Evolutionary conservation across 2,888 invertebrate species (phyloP).

Genomic region (Lasioglossum vierecki): DNA sequence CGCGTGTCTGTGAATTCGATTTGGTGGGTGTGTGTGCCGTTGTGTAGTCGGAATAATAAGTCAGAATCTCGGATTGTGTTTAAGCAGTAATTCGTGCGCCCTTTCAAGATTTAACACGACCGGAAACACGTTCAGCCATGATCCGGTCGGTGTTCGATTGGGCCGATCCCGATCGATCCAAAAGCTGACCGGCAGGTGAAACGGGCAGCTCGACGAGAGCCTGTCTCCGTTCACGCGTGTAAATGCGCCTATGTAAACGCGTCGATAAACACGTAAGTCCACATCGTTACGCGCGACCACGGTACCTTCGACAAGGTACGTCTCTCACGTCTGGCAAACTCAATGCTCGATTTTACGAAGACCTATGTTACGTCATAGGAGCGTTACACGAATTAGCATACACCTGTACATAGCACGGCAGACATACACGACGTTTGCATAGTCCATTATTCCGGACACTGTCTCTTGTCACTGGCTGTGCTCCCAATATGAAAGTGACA

Average conservation of each 20-base stretch:
- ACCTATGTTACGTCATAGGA: constrained; percentile 54
- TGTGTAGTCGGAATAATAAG: not conserved
- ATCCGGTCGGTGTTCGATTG: constrained; percentile 18
- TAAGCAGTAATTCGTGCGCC: constrained; percentile 25
- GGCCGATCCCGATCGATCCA: constrained; percentile 60
- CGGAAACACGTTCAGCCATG: not conserved
- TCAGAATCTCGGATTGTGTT: not conserved
- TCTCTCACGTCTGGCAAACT: constrained; percentile 67
- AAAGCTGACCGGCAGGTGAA: constrained; percentile 21
- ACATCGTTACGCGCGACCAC: constrained; percentile 71
- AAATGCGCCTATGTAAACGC: constrained; percentile 65
- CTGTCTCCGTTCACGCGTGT: constrained; percentile 53
- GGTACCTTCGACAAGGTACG: constrained; percentile 58
- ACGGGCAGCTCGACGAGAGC: constrained; percentile 8
- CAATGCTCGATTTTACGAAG: constrained; percentile 69
- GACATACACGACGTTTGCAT: constrained; percentile 34
- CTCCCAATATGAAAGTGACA: not conserved
- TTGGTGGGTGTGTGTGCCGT: not conserved
- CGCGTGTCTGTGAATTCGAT: not conserved
- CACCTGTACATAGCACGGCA: constrained; percentile 21
- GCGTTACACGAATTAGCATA: constrained; percentile 53
- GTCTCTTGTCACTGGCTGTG: constrained; percentile 12
- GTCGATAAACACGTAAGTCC: constrained; percentile 73
- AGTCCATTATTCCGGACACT: constrained; percentile 47
- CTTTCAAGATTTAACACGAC: constrained; percentile 48